Conservation (phyloP, 2,888 invertebrate genomes). For the Shargacucullia verbasci region DNA sequence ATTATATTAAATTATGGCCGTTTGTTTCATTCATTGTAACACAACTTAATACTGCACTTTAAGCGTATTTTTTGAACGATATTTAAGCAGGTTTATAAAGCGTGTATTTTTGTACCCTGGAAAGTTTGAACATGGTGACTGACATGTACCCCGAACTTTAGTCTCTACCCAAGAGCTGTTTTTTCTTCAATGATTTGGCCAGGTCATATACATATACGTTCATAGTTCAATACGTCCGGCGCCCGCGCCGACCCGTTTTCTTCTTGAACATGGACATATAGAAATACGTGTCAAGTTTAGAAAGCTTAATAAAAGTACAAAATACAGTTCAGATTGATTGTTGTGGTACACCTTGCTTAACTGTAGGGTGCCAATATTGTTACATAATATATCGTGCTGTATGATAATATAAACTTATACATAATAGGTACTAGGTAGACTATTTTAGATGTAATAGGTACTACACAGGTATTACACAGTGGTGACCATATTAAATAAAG, state of each 20-base stretch:
- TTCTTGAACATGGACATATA: background rate
- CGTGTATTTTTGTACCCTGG: background rate
- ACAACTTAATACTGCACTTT: background rate
- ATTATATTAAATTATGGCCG: slow-evolving; percentile 14
- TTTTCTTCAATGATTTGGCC: background rate
- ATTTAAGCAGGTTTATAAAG: background rate
- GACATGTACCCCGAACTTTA: no score
- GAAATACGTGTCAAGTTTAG: background rate
- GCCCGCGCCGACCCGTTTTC: background rate
- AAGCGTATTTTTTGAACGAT: background rate
- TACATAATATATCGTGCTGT: background rate
- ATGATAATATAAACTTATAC: slow-evolving; percentile 8
- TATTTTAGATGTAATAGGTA: slow-evolving; percentile 16
- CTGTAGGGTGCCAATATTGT: background rate
- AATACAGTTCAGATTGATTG: background rate
- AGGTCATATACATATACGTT: background rate
- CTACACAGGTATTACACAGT: slow-evolving; percentile 32
- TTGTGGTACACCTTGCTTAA: background rate
- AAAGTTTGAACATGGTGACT: background rate
- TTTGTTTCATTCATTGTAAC: background rate
- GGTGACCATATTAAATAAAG: slow-evolving; percentile 36
- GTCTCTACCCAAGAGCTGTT: background rate
- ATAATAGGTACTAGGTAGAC: slow-evolving; percentile 15
- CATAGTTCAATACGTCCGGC: background rate
- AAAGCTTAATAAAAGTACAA: background rate